Evolutionary conservation across 2,888 invertebrate genomes (phyloP), one percentile per base, ranked within the genome.

Genomic region (Myopa testacea): DNA sequence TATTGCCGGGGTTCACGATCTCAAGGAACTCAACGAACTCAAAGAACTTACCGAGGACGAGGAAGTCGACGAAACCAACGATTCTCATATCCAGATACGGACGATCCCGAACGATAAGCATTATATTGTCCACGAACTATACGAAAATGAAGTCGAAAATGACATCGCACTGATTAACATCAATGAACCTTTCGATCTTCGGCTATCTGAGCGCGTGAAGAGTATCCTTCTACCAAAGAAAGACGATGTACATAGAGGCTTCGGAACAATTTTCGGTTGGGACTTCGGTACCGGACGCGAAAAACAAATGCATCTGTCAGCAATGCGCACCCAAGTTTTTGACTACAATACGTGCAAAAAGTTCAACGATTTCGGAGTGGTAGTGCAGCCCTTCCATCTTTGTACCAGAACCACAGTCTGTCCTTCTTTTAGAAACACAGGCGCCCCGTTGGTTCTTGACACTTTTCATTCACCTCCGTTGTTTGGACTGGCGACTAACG

Each of bases 121-220:
- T 16, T 82, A 69, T 6, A 60, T 62, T 0, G 79, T 80, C 1
- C 90, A 91, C 77, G 85, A 85, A 60, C 60, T 80, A 0, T 89
- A 86, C 79, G 58, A 50, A 67, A 90, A 37, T 34, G 87, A 86
- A 4, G 88, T 90, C 60, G 89, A 88, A 3, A 89, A 89, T 80
- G 92, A 93, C 83, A 90, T 93, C 71, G 92, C 91, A 37, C 82
- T 92, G 14, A 83, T 93, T 74, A 82, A 82, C 65, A 67, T 87
- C 52, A 78, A 78, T 0, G 62, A 79, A 14, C 80, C 86, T 10
- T 86, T 89, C 67, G 76, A 86, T 63, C 84, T 89, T 37, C 0
- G 1, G 19, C 4, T 5, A 38, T 34, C 65, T 14, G 4, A 0
- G 14, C 65, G 34, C 4, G 65, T 65, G 8, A 10, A 12, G 1